Evolutionary conservation across 2,888 invertebrate genomes (phyloP), one percentile per base, ranked within the genome.

Genomic region (Amphipyra tragopoginis): DNA sequence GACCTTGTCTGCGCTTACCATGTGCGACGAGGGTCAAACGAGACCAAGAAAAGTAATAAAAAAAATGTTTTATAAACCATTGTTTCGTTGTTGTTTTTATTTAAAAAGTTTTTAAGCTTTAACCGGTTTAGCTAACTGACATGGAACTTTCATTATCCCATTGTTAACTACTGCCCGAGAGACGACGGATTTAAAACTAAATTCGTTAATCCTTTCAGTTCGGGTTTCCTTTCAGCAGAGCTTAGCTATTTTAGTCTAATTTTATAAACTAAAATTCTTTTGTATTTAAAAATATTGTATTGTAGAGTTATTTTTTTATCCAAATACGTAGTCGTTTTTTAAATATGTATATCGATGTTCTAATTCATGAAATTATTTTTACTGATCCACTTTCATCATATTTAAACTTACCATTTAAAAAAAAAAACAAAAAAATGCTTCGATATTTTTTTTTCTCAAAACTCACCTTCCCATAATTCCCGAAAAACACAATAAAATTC

Each of bases 401-500:
- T 5, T 29, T 4, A 36, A 36, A 13, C 1, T 13, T 29, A 15
- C 9, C n/a, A n/a, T n/a, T n/a, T n/a, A n/a, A n/a, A n/a, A n/a
- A n/a, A n/a, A n/a, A n/a, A n/a, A n/a, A n/a, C n/a, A n/a, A n/a
- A n/a, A n/a, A n/a, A n/a, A n/a, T n/a, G n/a, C n/a, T n/a, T n/a
- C n/a, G n/a, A n/a, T n/a, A n/a, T 44, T 8, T 38, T 29, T 2
- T 43, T 36, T 44, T 29, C 0, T 21, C n/a, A 29, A 65, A 75
- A 74, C 84, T 84, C 53, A 85, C 85, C 83, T 62, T 72, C 49
- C 15, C 68, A 71, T 72, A 63, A 55, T 69, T 59, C 42, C 47
- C 47, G 47, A n/a, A 65, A 64, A 47, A 53, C 29, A 66, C 44
- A 57, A 8, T 38, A 49, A 68, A 57, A 43, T 11, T 66, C 34